These are phyloP conservation scores for Narcine bancroftii DNA, from an alignment of 2,113 vertebrate genomes.

Conservation along the genomic window DNA sequence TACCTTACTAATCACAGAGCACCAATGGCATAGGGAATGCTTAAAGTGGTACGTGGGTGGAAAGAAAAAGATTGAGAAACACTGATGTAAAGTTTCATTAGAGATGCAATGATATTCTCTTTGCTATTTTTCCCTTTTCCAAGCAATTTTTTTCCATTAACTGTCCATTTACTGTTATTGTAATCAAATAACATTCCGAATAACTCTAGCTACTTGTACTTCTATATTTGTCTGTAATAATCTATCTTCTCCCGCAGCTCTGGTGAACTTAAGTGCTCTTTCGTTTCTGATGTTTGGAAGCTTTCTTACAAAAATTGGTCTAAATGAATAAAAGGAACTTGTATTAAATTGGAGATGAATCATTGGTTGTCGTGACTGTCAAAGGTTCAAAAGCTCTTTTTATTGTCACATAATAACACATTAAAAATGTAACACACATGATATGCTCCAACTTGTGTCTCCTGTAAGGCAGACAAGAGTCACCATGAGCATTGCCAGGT, in stretches of 20 bases:
- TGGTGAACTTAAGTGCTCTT: background rate
- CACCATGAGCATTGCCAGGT: too few species aligned
- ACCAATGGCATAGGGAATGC: too few species aligned
- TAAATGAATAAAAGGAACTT: background rate
- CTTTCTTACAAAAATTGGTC: background rate
- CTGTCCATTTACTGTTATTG: background rate
- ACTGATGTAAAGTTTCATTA: too few species aligned
- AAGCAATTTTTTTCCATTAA: background rate
- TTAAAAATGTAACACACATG: too few species aligned
- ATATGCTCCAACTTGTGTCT: too few species aligned
- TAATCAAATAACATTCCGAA: background rate
- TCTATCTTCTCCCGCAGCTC: background rate
- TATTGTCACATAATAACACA: too few species aligned
- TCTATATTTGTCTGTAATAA: background rate
- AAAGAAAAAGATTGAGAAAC: too few species aligned
- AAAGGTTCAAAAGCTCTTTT: too few species aligned
- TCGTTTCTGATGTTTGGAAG: background rate
- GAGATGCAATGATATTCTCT: background rate
- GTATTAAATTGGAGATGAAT: background rate
- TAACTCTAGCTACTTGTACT: background rate
- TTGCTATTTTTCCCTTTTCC: background rate
- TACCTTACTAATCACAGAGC: too few species aligned
- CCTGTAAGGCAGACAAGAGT: too few species aligned
- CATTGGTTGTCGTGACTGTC: background rate
- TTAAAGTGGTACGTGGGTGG: too few species aligned